Evolutionary conservation across 2,888 invertebrate species (phyloP), one percentile per base, ranked within the genome.

Genomic region (Diadromus collaris): DNA sequence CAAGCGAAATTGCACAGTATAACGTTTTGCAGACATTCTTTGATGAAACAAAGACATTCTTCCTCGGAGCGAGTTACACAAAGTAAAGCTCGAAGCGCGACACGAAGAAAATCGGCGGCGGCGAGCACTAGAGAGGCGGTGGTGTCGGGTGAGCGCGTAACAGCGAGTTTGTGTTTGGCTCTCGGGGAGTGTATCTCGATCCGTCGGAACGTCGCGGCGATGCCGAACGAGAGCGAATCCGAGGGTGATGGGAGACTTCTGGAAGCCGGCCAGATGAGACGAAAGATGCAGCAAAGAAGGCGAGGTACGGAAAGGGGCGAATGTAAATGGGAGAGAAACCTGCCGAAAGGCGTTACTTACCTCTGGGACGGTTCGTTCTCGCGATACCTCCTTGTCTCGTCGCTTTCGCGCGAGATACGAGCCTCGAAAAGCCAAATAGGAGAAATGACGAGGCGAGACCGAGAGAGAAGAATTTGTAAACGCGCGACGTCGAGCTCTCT

Each of bases 271-370:
- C 76, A 79, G 79, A n/a, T n/a, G n/a, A 21, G 29, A 60, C 46
- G 46, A 68, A 41, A 21, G 7, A 63, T 21, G 38, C 44, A 58
- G 21, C 48, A 54, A 13, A 6, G 38, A 38, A n/a, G n/a, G 41
- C 44, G 64, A 65, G 58, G 70, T 64, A 65, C 24, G 13, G 51
- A 54, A 24, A 34, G n/a, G n/a, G n/a, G n/a, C n/a, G n/a, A n/a
- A n/a, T n/a, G n/a, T n/a, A n/a, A n/a, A 13, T 38, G 3, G 38
- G 38, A 13, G 38, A 38, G 38, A 38, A 38, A 38, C 19, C 48
- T 72, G 79, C 79, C 79, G 76, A 76, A 68, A 76, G 67, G 71
- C 54, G 41, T 79, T 79, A 79, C 76, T 79, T 79, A 79, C 76
- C 71, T 76, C n/a, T 75, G 38, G 24, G 70, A 61, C 54, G 41